phyloP scores from a whole-genome alignment of 2,113 vertebrate species.

The Phasianus colchicus region DNA sequence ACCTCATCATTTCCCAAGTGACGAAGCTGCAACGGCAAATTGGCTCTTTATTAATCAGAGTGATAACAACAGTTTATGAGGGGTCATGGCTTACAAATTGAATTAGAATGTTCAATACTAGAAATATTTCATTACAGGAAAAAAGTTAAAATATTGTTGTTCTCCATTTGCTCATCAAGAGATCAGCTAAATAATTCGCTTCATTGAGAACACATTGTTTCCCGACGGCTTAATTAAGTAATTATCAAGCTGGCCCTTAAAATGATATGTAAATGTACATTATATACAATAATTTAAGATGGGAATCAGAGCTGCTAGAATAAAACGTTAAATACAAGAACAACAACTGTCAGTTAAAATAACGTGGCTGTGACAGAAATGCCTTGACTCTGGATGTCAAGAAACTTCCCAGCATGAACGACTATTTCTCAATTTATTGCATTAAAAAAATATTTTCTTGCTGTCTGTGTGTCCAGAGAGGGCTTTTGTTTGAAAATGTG shows the following conservation, averaged over 20 bases:
- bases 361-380: background rate
- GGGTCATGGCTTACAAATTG: constrained; percentile 71
- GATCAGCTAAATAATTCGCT: constrained; percentile 30
- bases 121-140: constrained; percentile 69
- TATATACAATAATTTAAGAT: constrained; percentile 38
- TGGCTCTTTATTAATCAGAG: constrained; percentile 78
- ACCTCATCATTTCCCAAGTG: constrained; percentile 99
- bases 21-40: constrained; percentile 89
- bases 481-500: background rate
- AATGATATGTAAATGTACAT: background rate
- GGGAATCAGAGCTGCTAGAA: constrained; percentile 8
- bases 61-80: constrained; percentile 71
- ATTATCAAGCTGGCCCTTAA: constrained; percentile 63
- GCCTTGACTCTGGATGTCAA: background rate
- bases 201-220: constrained; percentile 11
- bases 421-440: background rate
- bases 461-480: background rate
- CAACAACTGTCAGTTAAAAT: background rate
- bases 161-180: constrained; percentile 52
- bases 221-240: constrained; percentile 62
- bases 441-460: background rate
- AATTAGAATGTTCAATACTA: constrained; percentile 69
- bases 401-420: background rate
- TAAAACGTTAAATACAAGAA: background rate
- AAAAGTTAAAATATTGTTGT: constrained; percentile 62